These are phyloP conservation scores for Lymantria dispar DNA, from an alignment of 2,888 invertebrate genomes.

Conservation along the genomic window DNA sequence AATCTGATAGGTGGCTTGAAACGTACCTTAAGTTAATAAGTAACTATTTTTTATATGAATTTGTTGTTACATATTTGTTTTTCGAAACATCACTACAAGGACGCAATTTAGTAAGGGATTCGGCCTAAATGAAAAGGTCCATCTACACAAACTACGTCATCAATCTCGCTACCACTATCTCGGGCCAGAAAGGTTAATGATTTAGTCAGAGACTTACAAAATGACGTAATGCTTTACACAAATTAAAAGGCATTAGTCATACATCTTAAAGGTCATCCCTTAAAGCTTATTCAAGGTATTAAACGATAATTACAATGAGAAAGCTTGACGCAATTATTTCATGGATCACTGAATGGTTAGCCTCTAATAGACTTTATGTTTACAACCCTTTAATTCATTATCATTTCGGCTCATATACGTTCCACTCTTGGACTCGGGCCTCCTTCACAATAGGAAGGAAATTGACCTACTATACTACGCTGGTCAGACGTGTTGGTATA, in stretches of 20 bases:
- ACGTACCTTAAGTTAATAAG: background rate
- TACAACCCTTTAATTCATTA: too few relatives aligned
- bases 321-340: background rate
- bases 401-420: too few relatives aligned
- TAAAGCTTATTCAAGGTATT: too few relatives aligned
- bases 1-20: too few relatives aligned
- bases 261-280: background rate
- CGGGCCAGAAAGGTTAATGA: slow-evolving; percentile 9
- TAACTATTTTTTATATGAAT: background rate
- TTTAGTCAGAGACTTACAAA: slow-evolving; percentile 6
- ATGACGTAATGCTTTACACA: slow-evolving; percentile 5
- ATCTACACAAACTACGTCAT: slow-evolving; percentile 11
- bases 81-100: background rate
- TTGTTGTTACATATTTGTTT: background rate
- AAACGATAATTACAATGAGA: too few relatives aligned
- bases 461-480: too few relatives aligned
- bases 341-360: too few relatives aligned
- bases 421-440: too few relatives aligned
- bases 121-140: slow-evolving; percentile 11
- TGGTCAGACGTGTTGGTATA: too few relatives aligned
- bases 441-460: too few relatives aligned
- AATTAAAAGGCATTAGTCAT: slow-evolving; percentile 12
- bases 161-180: slow-evolving; percentile 9
- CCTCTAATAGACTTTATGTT: too few relatives aligned
- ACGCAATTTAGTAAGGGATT: background rate